A percentile compares a stretch with the other conserved stretches of the same genome.
Conservation (phyloP, 2,797 vertebrate species). For the Scomberomorus guttatus region DNA sequence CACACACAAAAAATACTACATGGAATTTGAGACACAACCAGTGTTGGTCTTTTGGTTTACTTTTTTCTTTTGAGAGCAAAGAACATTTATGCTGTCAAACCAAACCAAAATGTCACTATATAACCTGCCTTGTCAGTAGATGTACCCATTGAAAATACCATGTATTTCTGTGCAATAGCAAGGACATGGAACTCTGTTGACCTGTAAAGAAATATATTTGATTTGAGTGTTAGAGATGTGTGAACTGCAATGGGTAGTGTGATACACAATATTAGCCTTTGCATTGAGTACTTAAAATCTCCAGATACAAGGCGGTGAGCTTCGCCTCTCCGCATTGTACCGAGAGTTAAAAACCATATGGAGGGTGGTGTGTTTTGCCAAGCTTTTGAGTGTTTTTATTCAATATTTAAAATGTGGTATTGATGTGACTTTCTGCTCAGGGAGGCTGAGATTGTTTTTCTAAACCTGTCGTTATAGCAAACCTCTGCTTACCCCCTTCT, state of each 20-base stretch:
- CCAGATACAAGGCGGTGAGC: slow-evolving; percentile 38
- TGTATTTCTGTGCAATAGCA: slow-evolving; percentile 80
- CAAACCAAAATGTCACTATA: slow-evolving; percentile 76
- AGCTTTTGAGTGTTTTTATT: slow-evolving; percentile 82
- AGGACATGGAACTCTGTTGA: slow-evolving; percentile 58
- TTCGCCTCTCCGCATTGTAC: slow-evolving; percentile 52
- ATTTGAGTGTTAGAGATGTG: slow-evolving; percentile 68
- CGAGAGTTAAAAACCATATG: slow-evolving; percentile 48
- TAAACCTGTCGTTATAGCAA: slow-evolving; percentile 63
- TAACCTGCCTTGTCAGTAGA: slow-evolving; percentile 72
- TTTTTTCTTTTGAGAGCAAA: slow-evolving; percentile 51
- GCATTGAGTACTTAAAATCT: slow-evolving; percentile 59
- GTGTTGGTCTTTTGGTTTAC: slow-evolving; percentile 45
- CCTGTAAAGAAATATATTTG: slow-evolving; percentile 69
- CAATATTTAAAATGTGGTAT: slow-evolving; percentile 80
- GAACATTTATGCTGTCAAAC: slow-evolving; percentile 75
- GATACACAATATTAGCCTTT: slow-evolving; percentile 68
- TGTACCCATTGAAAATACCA: slow-evolving; percentile 54
- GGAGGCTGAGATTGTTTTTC: slow-evolving; percentile 82
- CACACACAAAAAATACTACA: slow-evolving; percentile 35
- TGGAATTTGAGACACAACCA: slow-evolving; percentile 45
- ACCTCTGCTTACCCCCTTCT: slow-evolving; percentile 66
- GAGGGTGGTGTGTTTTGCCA: slow-evolving; percentile 78
- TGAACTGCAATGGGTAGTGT: slow-evolving; percentile 67
- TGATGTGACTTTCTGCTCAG: slow-evolving; percentile 84